These are phyloP conservation scores for Drosophila suzukii DNA, from an alignment of 1,140 invertebrate genomes.

Conservation along the genomic window DNA sequence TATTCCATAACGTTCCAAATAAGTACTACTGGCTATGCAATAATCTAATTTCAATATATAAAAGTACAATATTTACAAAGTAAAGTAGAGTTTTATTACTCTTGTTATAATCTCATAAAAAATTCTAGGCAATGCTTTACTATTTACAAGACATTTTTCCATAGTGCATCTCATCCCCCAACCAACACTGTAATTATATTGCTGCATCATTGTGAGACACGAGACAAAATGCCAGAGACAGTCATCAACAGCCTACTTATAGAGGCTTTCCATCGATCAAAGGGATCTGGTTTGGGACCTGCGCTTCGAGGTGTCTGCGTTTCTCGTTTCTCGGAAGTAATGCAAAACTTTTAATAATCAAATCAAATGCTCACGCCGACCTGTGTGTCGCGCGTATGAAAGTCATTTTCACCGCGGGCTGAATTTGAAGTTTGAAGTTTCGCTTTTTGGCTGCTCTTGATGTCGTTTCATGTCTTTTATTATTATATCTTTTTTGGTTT, in stretches of 20 bases:
- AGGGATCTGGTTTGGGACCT: slow-evolving; percentile 2
- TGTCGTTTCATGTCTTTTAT: slow-evolving; percentile 46
- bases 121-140: not conserved
- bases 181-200: slow-evolving; percentile 34
- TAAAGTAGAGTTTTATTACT: too few relatives aligned
- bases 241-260: slow-evolving; percentile 46
- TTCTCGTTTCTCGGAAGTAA: slow-evolving; percentile 66
- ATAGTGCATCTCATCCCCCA: slow-evolving; percentile 23
- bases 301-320: slow-evolving; percentile 28
- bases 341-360: slow-evolving; percentile 81
- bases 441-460: slow-evolving; percentile 47
- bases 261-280: slow-evolving; percentile 44
- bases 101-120: too few relatives aligned
- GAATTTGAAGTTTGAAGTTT: slow-evolving; percentile 44
- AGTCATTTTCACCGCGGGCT: slow-evolving; percentile 59
- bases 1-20: too few relatives aligned
- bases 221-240: slow-evolving; percentile 59
- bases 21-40: too few relatives aligned
- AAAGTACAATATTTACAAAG: too few relatives aligned
- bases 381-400: slow-evolving; percentile 52
- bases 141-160: not conserved
- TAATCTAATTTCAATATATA: too few relatives aligned
- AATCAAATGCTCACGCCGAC: slow-evolving; percentile 70
- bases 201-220: slow-evolving; percentile 68
- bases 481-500: slow-evolving; percentile 22